Evolutionary conservation across 2,888 invertebrate species (phyloP).

Genomic region (Xestoiulus laeticollis): DNA sequence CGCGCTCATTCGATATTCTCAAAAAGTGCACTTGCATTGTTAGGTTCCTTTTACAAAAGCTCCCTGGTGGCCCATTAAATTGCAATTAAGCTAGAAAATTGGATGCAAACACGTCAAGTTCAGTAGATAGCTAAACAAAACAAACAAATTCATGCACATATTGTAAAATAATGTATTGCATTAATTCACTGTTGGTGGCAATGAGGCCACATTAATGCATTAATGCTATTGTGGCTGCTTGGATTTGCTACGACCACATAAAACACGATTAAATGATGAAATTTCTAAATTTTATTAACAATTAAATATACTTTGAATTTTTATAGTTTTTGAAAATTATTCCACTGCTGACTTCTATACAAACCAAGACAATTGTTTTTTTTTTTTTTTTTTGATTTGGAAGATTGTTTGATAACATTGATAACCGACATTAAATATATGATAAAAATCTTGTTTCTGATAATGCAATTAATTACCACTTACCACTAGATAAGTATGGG

Average conservation of each 20-base stretch:
- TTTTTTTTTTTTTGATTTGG: too few species aligned
- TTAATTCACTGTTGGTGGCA: background rate
- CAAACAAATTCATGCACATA: background rate
- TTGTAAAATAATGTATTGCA: background rate
- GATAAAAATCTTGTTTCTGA: too few species aligned
- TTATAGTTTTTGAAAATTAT: too few species aligned
- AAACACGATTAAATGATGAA: background rate
- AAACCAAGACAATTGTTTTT: too few species aligned
- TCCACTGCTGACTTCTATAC: too few species aligned
- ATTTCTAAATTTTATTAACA: background rate
- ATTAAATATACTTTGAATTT: background rate
- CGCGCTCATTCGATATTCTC: background rate
- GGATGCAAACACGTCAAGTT: background rate
- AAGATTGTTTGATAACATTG: too few species aligned
- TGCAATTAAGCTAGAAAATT: background rate
- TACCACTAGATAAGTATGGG: too few species aligned
- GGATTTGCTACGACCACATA: background rate
- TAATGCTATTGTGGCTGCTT: background rate
- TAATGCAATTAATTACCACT: too few species aligned
- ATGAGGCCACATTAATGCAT: background rate
- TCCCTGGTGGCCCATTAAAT: constrained; percentile 22
- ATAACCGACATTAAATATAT: too few species aligned
- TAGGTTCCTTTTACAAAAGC: background rate
- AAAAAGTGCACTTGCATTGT: background rate
- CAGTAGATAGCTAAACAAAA: background rate